These are phyloP conservation scores for Cybosia mesomella DNA, from an alignment of 2,888 invertebrate species.

Conservation along the genomic window DNA sequence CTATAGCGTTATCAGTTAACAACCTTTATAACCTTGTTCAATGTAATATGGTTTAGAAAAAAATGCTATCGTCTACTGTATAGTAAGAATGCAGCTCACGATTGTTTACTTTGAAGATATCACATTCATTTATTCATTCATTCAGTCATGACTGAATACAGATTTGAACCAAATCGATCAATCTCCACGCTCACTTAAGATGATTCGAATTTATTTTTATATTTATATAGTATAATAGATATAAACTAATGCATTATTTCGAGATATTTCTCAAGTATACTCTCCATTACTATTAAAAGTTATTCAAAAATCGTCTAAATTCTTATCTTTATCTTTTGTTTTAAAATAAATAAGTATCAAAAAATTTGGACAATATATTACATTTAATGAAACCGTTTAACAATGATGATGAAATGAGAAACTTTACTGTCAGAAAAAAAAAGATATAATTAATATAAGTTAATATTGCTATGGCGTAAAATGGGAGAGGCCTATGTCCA, in stretches of 20 bases:
- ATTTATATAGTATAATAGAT: neutral
- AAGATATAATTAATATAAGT: too few species aligned
- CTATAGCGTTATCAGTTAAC: too few species aligned
- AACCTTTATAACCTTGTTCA: neutral
- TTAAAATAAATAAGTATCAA: too few species aligned
- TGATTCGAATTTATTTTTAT: neutral
- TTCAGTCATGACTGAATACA: conserved; percentile 3
- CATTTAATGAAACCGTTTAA: too few species aligned
- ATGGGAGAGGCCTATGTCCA: too few species aligned
- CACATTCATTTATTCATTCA: neutral
- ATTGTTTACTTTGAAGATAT: neutral
- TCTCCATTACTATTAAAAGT: too few species aligned
- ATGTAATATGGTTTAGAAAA: neutral
- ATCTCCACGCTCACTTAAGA: neutral
- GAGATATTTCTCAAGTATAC: neutral
- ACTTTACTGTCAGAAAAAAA: too few species aligned
- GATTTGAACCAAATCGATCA: neutral
- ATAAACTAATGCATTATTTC: neutral
- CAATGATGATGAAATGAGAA: too few species aligned
- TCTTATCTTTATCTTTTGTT: neutral
- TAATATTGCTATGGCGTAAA: too few species aligned
- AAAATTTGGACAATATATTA: too few species aligned
- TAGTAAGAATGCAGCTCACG: neutral
- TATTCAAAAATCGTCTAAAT: neutral
- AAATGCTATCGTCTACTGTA: neutral